Base-by-base conservation (phyloP, 2,888 invertebrate genomes). In the Frankliniella intonsa region DNA sequence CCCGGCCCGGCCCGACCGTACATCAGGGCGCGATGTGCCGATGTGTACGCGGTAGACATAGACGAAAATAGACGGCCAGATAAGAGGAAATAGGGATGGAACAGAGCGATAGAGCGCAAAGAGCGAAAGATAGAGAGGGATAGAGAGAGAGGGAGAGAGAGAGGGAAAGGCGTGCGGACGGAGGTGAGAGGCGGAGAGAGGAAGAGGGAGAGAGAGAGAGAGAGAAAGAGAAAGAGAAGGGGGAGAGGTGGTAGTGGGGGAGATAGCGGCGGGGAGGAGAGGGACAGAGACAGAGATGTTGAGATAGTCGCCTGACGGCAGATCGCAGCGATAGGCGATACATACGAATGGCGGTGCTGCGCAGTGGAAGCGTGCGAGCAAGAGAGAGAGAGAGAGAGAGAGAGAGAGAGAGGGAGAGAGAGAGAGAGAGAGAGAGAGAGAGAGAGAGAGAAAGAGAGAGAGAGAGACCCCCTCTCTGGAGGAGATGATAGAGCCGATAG, bases 11-110 rank as follows among this genome's bases (percentile, higher is more conserved):
- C 22, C n/a, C 22, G n/a, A 8, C 22, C 69, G 69, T 69, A 22
- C 69, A 22, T 22, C 69, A 69, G 22, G 69, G 22, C 69, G 69
- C 69, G 22, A 55, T 17, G 55, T 17, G 69, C 69, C 22, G 69
- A 69, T 69, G 69, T 76, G 69, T 76, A 25, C 69, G 69, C 25
- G 69, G 22, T 76, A 76, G 69, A 76, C 69, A 25, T n/a, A 76
- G 69, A 76, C 69, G 69, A 76, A 76, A 76, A 76, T 76, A 76
- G 69, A 76, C 69, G 69, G 69, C 10, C 69, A 22, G 69, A 76
- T 76, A 76, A 76, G 69, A 25, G 69, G 25, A 76, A 76, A 76
- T 76, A 76, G 69, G 69, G 69, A 76, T 76, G 69, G 69, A 76
- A 22, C 69, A 12, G 69, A 22, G 69, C 22, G 69, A 76, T 76